Evolutionary conservation across 1,140 invertebrate species (phyloP).

Genomic region (Solen grandis): DNA sequence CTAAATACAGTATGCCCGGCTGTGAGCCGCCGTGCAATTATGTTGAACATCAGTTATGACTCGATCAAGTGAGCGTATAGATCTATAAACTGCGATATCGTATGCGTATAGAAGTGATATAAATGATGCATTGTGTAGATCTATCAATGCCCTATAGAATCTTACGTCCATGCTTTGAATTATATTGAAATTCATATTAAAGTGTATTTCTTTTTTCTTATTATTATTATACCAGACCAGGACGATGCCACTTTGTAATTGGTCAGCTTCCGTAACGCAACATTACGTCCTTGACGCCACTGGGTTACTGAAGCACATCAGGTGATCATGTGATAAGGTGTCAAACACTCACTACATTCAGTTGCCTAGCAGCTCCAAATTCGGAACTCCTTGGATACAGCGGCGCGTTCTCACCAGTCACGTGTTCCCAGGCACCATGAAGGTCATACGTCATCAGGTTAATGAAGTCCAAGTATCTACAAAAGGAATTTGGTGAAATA

Average conservation of each 20-base stretch:
- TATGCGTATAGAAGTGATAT: too few relatives aligned
- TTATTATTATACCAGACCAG: not conserved
- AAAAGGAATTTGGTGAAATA: not conserved
- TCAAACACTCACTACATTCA: conserved; percentile 56
- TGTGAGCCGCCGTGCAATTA: too few relatives aligned
- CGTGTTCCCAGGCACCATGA: conserved; percentile 96
- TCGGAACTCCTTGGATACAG: conserved; percentile 70
- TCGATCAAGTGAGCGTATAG: too few relatives aligned
- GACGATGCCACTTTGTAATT: not conserved
- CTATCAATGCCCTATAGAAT: too few relatives aligned
- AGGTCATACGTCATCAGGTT: too few relatives aligned
- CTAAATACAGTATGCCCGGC: too few relatives aligned
- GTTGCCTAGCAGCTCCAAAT: conserved; percentile 50
- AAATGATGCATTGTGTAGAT: too few relatives aligned
- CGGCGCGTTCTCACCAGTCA: conserved; percentile 84
- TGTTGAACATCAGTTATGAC: too few relatives aligned
- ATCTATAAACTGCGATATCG: too few relatives aligned
- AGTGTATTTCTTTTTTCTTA: not conserved
- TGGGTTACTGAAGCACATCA: not conserved
- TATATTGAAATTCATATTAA: not conserved
- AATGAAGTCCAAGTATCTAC: conserved; percentile 94
- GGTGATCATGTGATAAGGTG: not conserved
- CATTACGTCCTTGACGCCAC: not conserved
- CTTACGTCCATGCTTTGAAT: too few relatives aligned
- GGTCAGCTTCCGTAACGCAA: not conserved